phyloP scores from a whole-genome alignment of 2,113 vertebrate genomes.

The Neogale vison region DNA sequence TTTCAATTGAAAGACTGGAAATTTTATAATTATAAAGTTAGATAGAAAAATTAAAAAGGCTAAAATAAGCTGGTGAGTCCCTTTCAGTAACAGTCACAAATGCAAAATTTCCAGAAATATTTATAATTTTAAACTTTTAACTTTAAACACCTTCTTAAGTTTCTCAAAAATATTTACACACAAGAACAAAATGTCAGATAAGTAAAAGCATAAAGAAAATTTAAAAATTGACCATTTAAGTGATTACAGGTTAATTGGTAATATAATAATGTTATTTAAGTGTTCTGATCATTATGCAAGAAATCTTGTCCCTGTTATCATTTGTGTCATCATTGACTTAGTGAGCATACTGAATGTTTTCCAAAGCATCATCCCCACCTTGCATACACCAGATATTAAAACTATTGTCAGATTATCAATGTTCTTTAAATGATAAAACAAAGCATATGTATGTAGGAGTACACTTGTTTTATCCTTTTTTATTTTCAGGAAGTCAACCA shows the following conservation, averaged over 20 bases:
- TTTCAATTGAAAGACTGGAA: neutral
- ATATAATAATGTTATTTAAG: neutral
- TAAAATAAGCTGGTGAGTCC: neutral
- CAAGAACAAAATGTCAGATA: neutral
- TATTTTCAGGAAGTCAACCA: slow-evolving; percentile 83
- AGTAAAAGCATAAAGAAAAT: neutral
- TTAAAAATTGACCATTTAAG: neutral
- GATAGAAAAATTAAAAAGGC: slow-evolving; percentile 17
- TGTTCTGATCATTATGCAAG: neutral
- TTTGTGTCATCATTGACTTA: slow-evolving; percentile 8
- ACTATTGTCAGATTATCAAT: neutral
- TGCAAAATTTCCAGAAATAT: neutral
- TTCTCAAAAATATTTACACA: neutral
- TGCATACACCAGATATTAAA: neutral
- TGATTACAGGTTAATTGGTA: neutral
- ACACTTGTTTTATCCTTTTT: slow-evolving; percentile 43
- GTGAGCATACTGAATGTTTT: neutral
- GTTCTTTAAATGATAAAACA: neutral
- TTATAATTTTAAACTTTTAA: neutral
- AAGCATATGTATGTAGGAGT: neutral
- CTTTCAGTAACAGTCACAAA: neutral
- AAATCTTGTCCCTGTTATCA: neutral
- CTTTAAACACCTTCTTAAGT: neutral
- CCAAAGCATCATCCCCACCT: neutral
- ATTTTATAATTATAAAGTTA: slow-evolving; percentile 15